Conservation (phyloP, 2,113 vertebrate species). For the Orycteropus afer region DNA sequence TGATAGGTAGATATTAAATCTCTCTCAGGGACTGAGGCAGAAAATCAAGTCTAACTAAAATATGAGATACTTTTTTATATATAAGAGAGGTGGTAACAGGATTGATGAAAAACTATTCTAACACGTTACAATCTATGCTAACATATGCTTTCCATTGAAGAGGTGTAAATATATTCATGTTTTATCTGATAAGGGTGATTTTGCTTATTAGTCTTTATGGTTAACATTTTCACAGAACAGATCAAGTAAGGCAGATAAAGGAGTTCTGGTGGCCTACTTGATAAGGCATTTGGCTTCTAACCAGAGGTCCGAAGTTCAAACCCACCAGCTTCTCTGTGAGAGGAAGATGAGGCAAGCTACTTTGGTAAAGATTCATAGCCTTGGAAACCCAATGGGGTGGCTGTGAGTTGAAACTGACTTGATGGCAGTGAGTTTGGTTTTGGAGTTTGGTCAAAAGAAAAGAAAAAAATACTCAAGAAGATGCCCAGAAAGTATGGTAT, state of each 20-base stretch:
- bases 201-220: neutral
- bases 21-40: neutral
- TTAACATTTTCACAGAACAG: constrained; percentile 30
- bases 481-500: neutral
- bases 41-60: constrained; percentile 18
- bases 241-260: neutral
- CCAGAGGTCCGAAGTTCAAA: too few relatives aligned
- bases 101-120: neutral
- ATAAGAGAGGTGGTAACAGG: neutral
- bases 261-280: neutral
- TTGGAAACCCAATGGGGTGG: too few relatives aligned
- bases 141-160: constrained; percentile 20
- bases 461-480: neutral
- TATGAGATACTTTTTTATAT: constrained; percentile 20
- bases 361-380: too few relatives aligned
- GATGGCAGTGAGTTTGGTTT: too few relatives aligned
- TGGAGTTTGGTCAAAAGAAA: neutral
- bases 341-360: too few relatives aligned
- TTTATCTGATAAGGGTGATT: neutral
- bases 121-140: constrained; percentile 7
- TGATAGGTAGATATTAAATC: neutral
- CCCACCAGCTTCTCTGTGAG: too few relatives aligned
- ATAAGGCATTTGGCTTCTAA: too few relatives aligned
- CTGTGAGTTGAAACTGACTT: too few relatives aligned
- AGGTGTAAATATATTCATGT: neutral